Percentiles rank a stretch among this genome's conserved stretches.
Conservation (phyloP, 1,140 invertebrate genomes). For the Aricia agestis region DNA sequence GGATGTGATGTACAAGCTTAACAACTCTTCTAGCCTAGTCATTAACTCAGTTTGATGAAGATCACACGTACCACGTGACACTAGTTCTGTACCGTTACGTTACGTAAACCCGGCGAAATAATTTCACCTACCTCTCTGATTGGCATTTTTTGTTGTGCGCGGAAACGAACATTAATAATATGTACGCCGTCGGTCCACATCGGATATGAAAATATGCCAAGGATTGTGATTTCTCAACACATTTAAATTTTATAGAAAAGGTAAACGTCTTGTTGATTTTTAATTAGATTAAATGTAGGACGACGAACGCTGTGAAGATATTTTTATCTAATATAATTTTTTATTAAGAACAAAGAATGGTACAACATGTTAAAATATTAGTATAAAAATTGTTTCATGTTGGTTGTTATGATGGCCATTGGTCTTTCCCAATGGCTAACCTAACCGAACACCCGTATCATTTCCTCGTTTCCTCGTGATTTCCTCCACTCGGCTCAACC, state of each 20-base stretch:
- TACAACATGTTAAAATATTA: too few species aligned
- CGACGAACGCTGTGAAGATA: too few species aligned
- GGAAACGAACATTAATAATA: background rate
- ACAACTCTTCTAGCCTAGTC: too few species aligned
- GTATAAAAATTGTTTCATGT: too few species aligned
- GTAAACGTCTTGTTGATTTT: background rate
- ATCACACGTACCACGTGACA: background rate
- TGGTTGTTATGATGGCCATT: too few species aligned
- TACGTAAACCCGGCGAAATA: background rate
- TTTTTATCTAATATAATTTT: too few species aligned
- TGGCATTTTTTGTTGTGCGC: background rate
- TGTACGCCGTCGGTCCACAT: background rate
- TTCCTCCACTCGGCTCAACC: too few species aligned
- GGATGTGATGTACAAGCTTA: too few species aligned
- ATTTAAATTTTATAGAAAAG: slow-evolving; percentile 4
- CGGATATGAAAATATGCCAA: background rate
- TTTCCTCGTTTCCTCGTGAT: too few species aligned
- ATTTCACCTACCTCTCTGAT: slow-evolving; percentile 1
- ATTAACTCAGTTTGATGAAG: background rate
- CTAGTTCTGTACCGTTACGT: background rate
- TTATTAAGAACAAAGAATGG: too few species aligned
- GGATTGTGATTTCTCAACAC: background rate
- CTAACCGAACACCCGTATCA: too few species aligned
- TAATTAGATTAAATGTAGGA: background rate
- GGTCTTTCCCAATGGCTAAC: too few species aligned